These are phyloP conservation scores for Vannuccia rotundouncinata DNA, from an alignment of 2,888 invertebrate genomes.

Conservation along the genomic window DNA sequence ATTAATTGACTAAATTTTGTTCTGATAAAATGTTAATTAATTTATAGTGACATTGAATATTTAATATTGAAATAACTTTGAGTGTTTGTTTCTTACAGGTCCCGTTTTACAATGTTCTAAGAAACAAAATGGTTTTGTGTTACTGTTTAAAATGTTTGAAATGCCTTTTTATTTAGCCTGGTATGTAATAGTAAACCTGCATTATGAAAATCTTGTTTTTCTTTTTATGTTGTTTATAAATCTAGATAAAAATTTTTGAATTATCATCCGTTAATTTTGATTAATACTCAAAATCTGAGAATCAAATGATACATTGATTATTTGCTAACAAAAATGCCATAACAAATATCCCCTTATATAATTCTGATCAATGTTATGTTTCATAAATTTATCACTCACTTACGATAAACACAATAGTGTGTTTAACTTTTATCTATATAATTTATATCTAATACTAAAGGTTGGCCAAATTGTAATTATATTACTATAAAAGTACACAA, in stretches of 20 bases:
- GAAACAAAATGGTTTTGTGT: slow-evolving; percentile 2
- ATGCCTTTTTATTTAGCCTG: slow-evolving; percentile 21
- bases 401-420: too few relatives aligned
- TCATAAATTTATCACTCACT: too few relatives aligned
- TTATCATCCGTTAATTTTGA: slow-evolving; percentile 15
- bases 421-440: too few relatives aligned
- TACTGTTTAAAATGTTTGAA: slow-evolving; percentile 20
- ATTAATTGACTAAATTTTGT: slow-evolving; percentile 13
- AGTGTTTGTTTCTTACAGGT: slow-evolving; percentile 5
- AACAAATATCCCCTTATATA: too few relatives aligned
- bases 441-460: too few relatives aligned
- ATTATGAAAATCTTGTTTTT: background rate
- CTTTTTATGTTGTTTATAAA: slow-evolving; percentile 6
- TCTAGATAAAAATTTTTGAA: background rate
- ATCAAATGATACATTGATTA: too few relatives aligned
- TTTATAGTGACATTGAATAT: slow-evolving; percentile 4
- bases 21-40: slow-evolving; percentile 7
- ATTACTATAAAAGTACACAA: too few relatives aligned
- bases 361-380: too few relatives aligned
- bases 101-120: slow-evolving; percentile 4
- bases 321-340: too few relatives aligned
- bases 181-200: slow-evolving; percentile 4
- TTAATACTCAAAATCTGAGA: too few relatives aligned
- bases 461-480: too few relatives aligned
- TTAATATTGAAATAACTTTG: background rate